phyloP scores from a whole-genome alignment of 2,113 vertebrate species.

The Octodon degus region DNA sequence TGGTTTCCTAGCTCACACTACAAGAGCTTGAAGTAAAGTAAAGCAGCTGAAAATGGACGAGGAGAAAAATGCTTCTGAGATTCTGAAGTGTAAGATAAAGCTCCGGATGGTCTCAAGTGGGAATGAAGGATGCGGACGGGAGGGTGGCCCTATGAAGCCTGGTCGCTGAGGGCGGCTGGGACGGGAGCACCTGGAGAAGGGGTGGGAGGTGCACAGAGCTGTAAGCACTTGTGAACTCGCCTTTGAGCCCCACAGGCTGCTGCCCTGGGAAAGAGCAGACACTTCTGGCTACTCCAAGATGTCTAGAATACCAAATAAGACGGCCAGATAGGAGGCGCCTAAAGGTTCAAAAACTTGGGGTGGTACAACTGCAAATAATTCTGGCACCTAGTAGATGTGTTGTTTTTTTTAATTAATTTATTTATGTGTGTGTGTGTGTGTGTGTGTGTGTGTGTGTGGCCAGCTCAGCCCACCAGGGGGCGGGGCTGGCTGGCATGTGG shows the following conservation, averaged over 20 bases:
- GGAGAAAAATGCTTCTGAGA: not conserved
- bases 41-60: not conserved
- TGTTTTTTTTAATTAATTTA: too few relatives aligned
- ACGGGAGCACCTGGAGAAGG: not conserved
- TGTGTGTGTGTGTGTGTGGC: too few relatives aligned
- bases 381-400: not conserved
- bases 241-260: not conserved
- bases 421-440: too few relatives aligned
- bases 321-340: not conserved
- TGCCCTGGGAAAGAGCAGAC: not conserved
- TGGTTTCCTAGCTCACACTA: not conserved
- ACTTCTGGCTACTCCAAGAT: not conserved
- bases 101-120: not conserved
- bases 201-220: not conserved
- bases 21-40: constrained; percentile 30
- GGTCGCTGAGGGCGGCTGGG: not conserved
- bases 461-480: too few relatives aligned
- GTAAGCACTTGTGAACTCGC: not conserved
- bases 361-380: not conserved
- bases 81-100: not conserved
- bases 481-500: too few relatives aligned
- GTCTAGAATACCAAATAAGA: not conserved
- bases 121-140: not conserved
- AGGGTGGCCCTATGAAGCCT: not conserved
- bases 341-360: not conserved